Evolutionary conservation across 2,888 invertebrate genomes (phyloP).

Genomic region (Auanema freiburgensis): DNA sequence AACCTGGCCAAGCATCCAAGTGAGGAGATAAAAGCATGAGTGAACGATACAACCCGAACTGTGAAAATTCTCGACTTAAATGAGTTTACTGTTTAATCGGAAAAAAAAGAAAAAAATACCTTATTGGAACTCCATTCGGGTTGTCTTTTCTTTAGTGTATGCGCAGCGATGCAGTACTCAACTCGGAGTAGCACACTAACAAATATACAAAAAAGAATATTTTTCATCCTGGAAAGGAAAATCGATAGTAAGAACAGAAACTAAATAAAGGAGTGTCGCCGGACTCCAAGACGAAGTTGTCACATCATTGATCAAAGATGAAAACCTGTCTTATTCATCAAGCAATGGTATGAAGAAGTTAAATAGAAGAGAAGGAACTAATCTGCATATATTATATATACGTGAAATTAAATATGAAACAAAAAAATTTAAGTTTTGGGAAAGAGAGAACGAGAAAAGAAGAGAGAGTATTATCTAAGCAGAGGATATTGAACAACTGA

Average conservation of each 20-base stretch:
- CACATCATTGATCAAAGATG: too few relatives aligned
- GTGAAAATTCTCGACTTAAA: slow-evolving; percentile 35
- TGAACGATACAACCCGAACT: slow-evolving; percentile 51
- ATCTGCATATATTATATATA: too few relatives aligned
- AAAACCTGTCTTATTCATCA: too few relatives aligned
- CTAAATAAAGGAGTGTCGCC: too few relatives aligned
- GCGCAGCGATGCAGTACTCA: slow-evolving; percentile 36
- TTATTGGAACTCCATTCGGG: slow-evolving; percentile 41
- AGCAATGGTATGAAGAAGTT: too few relatives aligned
- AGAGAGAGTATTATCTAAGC: too few relatives aligned
- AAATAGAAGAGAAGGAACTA: too few relatives aligned
- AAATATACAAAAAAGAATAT: slow-evolving; percentile 25
- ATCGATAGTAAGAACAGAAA: background rate
- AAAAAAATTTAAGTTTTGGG: background rate
- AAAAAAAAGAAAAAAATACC: background rate
- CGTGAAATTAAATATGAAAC: too few relatives aligned
- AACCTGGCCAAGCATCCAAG: slow-evolving; percentile 44
- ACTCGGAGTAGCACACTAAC: slow-evolving; percentile 30
- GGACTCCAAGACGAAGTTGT: too few relatives aligned
- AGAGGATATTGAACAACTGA: too few relatives aligned
- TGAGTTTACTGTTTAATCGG: background rate
- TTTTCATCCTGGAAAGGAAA: slow-evolving; percentile 9
- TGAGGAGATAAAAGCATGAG: slow-evolving; percentile 46
- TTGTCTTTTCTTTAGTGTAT: slow-evolving; percentile 24
- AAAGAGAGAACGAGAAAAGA: background rate